phyloP scores from a whole-genome alignment of 1,140 invertebrate genomes.

The Galendromus occidentalis region DNA sequence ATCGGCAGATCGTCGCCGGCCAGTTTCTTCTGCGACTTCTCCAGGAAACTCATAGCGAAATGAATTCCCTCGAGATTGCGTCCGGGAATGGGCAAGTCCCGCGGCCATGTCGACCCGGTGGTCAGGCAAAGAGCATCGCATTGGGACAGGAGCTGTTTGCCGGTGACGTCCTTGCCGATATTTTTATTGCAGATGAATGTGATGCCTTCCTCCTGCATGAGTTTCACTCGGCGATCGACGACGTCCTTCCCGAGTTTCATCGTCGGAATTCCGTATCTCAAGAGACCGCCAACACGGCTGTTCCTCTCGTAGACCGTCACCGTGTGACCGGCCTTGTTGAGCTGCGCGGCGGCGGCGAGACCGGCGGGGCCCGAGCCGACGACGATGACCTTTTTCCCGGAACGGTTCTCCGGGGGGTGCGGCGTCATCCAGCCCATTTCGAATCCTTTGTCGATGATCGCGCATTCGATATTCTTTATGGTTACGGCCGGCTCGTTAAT shows the following conservation, averaged over 20 bases:
- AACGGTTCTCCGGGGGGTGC: conserved; percentile 46
- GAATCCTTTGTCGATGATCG: conserved; percentile 96
- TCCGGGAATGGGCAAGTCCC: conserved; percentile 52
- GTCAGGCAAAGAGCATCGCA: conserved; percentile 75
- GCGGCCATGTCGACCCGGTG: conserved; percentile 84
- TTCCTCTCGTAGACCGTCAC: conserved; percentile 93
- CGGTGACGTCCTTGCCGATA: conserved; percentile 73
- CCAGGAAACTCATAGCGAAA: conserved; percentile 92
- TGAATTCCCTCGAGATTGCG: conserved; percentile 72
- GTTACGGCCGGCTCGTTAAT: conserved; percentile 90
- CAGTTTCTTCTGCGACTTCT: conserved; percentile 91
- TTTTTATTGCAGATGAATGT: conserved; percentile 69
- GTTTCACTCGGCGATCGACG: conserved; percentile 64
- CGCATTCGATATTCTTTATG: conserved; percentile 97
- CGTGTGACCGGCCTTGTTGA: conserved; percentile 78
- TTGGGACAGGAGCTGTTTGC: conserved; percentile 44
- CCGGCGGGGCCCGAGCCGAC: conserved; percentile 88
- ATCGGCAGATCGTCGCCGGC: conserved; percentile 42
- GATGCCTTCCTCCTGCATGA: conserved; percentile 76
- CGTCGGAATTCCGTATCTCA: conserved; percentile 93
- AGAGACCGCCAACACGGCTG: conserved; percentile 74
- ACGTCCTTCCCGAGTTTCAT: conserved; percentile 85
- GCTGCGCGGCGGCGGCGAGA: conserved; percentile 83
- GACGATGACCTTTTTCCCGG: conserved; percentile 70
- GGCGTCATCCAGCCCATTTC: conserved; percentile 85